Evolutionary conservation across 2,113 vertebrate genomes (phyloP).

Genomic region (Lagopus muta): DNA sequence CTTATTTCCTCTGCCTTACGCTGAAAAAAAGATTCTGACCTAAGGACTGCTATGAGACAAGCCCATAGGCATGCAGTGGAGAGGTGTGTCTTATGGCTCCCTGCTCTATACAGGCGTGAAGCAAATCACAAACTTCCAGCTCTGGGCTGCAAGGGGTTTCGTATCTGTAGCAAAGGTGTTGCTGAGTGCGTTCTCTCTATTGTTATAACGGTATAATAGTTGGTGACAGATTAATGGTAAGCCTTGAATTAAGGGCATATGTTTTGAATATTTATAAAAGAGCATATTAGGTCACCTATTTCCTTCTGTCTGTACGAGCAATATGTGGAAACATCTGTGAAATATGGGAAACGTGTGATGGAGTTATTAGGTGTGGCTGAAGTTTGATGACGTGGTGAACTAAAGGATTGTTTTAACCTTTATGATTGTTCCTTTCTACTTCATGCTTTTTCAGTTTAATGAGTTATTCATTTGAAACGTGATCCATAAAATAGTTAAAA

Average conservation of each 20-base stretch:
- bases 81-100: background rate
- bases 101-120: background rate
- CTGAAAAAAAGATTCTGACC: background rate
- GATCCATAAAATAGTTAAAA: background rate
- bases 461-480: background rate
- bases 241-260: background rate
- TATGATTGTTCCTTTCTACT: background rate
- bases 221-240: background rate
- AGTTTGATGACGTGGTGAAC: background rate
- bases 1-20: background rate
- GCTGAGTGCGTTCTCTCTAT: background rate
- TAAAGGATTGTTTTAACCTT: background rate
- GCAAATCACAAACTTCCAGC: background rate
- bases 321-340: background rate
- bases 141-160: background rate
- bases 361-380: background rate
- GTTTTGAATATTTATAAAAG: background rate
- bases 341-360: background rate
- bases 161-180: background rate
- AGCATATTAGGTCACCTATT: background rate
- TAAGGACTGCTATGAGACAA: background rate
- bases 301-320: accelerated
- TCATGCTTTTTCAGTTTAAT: too few relatives aligned
- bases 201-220: background rate
- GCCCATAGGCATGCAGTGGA: background rate